Evolutionary conservation across 2,113 vertebrate genomes (phyloP).

Genomic region (Heloderma charlesbogerti): DNA sequence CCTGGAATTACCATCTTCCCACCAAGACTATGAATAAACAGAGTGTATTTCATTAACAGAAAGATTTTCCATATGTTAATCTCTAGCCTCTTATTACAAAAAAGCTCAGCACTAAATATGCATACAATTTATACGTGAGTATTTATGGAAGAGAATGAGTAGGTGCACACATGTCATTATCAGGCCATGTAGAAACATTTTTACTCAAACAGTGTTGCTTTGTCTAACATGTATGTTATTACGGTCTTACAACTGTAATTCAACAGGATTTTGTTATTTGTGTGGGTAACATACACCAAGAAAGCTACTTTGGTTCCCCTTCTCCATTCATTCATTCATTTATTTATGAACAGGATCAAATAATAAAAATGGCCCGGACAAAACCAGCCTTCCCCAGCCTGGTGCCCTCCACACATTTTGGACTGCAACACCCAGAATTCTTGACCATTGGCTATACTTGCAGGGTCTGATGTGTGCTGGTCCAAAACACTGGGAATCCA

Average conservation of each 20-base stretch:
- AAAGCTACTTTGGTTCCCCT: neutral
- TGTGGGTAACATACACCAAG: neutral
- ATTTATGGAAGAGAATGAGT: neutral
- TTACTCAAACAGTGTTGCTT: neutral
- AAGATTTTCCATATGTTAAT: neutral
- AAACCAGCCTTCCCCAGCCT: no score
- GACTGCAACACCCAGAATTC: no score
- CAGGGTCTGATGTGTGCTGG: no score
- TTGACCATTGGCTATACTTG: no score
- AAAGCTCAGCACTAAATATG: neutral
- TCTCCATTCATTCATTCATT: no score
- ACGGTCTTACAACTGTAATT: neutral
- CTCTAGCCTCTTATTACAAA: neutral
- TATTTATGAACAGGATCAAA: no score
- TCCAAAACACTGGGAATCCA: no score
- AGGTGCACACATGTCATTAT: neutral
- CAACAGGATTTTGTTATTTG: neutral
- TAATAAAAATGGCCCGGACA: no score
- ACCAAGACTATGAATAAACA: neutral
- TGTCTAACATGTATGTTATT: neutral
- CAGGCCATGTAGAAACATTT: neutral
- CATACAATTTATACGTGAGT: neutral
- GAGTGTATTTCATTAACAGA: neutral
- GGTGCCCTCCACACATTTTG: no score
- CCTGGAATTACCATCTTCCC: neutral